Conservation (phyloP, 2,113 vertebrate genomes). For the Apaloderma vittatum region DNA sequence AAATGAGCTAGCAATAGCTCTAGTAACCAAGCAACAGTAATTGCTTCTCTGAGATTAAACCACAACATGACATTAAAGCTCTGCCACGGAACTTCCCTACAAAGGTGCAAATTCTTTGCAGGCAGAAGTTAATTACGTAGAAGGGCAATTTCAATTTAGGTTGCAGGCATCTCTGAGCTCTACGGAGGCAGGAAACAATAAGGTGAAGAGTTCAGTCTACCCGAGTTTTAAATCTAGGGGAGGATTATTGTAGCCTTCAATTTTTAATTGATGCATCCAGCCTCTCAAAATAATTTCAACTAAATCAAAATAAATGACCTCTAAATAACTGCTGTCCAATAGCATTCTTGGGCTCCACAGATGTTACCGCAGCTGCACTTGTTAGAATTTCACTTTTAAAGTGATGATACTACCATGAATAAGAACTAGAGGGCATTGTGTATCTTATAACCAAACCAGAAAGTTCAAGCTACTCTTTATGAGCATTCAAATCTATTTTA, state of each 20-base stretch:
- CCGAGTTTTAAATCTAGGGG: conserved; percentile 50
- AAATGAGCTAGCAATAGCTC: conserved; percentile 28
- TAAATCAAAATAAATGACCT: conserved; percentile 67
- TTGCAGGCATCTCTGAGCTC: neutral
- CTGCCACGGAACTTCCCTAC: conserved; percentile 31
- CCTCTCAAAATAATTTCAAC: conserved; percentile 39
- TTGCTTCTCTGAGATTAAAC: conserved; percentile 60
- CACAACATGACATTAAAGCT: conserved; percentile 57
- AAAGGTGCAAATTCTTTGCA: conserved; percentile 53
- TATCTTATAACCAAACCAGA: conserved; percentile 40
- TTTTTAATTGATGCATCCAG: conserved; percentile 52
- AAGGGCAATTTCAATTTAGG: conserved; percentile 46
- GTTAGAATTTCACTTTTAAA: conserved; percentile 17
- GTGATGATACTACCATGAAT: conserved; percentile 52
- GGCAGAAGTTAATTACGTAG: conserved; percentile 62
- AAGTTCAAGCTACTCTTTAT: neutral
- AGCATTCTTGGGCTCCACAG: conserved; percentile 13
- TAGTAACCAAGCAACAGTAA: conserved; percentile 59
- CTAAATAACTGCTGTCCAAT: conserved; percentile 53
- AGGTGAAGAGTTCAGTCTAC: conserved; percentile 33
- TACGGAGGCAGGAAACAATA: neutral
- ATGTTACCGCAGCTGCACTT: conserved; percentile 13
- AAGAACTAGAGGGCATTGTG: conserved; percentile 77
- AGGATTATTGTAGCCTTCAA: conserved; percentile 19
- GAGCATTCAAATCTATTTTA: conserved; percentile 26